These are phyloP conservation scores for Coturnix japonica DNA, from an alignment of 2,113 vertebrate genomes.

Conservation along the genomic window DNA sequence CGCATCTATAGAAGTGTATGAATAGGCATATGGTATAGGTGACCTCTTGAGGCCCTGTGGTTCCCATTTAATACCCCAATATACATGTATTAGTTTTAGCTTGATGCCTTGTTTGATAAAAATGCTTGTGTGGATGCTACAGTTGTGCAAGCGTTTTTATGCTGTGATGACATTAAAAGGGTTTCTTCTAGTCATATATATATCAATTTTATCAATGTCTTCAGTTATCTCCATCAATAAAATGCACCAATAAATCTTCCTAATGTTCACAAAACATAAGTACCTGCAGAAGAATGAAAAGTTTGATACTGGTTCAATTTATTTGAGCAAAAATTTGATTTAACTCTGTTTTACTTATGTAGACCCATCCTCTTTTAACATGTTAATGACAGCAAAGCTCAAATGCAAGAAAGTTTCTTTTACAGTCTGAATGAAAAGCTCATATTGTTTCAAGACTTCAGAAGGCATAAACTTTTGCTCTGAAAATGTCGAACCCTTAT, in stretches of 20 bases:
- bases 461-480: neutral
- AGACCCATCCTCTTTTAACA: neutral
- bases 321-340: neutral
- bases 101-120: neutral
- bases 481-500: neutral
- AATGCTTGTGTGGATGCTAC: neutral
- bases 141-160: neutral
- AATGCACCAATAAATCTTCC: neutral
- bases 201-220: neutral
- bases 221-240: neutral
- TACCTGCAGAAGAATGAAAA: neutral
- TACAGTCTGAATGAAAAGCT: neutral
- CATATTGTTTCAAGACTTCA: neutral
- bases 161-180: neutral
- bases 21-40: neutral
- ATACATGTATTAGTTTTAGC: neutral
- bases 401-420: neutral
- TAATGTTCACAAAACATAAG: rapidly evolving
- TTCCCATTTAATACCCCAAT: neutral
- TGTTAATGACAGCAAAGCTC: neutral
- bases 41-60: neutral
- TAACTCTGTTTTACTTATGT: neutral
- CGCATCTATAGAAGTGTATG: neutral
- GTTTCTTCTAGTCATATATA: neutral
- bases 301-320: neutral